Base-by-base conservation (phyloP, 2,797 vertebrate species). In the Parambassis ranga region DNA sequence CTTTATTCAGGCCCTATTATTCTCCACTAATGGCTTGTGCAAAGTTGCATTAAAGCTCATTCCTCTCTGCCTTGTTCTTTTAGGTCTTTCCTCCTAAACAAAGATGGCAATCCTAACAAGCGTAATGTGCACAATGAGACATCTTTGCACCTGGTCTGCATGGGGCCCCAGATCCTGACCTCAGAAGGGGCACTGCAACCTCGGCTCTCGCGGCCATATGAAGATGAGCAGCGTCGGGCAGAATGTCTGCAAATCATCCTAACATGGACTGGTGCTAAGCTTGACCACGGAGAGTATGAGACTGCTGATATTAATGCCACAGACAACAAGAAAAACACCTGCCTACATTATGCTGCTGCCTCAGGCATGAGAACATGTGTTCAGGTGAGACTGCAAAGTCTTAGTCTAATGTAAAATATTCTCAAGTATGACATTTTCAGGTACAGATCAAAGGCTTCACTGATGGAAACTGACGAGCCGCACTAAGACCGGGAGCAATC, bases 81-180 rank as follows among this genome's bases (percentile, higher is more conserved):
- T 78, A 99, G 98, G 91, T 95, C 92, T 71, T 99, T 99, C 87
- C 95, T 99, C 48, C 92, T 93, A 72, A 94, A 89, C 81, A 96
- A 98, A 92, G 97, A 99, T 65, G 98, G 98, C 49, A 99, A 99
- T 91, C 98, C 98, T 55, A 99, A 99, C 87, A 99, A 99, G 84
- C 93, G 96, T 48, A 99, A 99, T 30, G 90, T 98, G 71, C 95
- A 97, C 92, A 98, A 99, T 64, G 97, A 99, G 87, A 98, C 96
- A 2, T 94, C 95, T 61, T 92, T 98, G 91, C 97, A 99, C 89
- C 92, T 98, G 32, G 92, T 98, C 77, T 98, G 97, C 93, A 98
- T 98, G 96, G 96, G 97, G 32, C 95, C 96, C 51, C 94, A 95
- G 69, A 98, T 99, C 87, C 88, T 98, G 90, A 95, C 95, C 83